Evolutionary conservation across 2,113 vertebrate genomes (phyloP).

Genomic region (Spermophilus dauricus): DNA sequence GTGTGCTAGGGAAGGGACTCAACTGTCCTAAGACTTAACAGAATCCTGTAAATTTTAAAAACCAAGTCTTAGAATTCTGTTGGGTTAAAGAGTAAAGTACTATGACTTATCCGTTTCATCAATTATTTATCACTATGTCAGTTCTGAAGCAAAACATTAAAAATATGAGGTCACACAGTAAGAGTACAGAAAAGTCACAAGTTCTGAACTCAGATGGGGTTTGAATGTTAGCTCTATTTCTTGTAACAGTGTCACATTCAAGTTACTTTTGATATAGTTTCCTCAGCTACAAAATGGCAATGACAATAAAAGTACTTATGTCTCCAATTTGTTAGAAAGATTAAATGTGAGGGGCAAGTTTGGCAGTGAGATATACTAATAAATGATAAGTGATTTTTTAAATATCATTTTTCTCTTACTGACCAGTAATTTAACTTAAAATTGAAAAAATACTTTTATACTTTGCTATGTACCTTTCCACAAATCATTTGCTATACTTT

Average conservation of each 20-base stretch:
- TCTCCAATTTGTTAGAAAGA: not conserved
- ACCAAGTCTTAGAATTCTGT: not conserved
- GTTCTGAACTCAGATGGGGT: not conserved
- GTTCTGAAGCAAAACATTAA: not conserved
- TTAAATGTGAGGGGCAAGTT: not conserved
- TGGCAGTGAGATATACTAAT: not conserved
- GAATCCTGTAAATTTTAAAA: conserved; percentile 19
- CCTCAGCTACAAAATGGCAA: not conserved
- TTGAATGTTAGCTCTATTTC: not conserved
- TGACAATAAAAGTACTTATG: not conserved
- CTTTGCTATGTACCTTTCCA: not conserved
- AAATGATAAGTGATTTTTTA: not conserved
- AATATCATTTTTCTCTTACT: not conserved
- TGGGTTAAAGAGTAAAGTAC: not conserved
- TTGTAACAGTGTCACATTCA: not conserved
- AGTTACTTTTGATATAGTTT: not conserved
- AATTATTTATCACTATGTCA: not conserved
- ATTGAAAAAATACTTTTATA: not conserved
- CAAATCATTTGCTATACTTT: not conserved
- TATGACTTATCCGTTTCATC: not conserved
- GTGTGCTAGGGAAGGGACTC: not conserved
- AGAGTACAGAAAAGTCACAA: not conserved
- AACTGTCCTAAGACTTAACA: not conserved
- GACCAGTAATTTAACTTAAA: conserved; percentile 16
- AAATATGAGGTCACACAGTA: not conserved